Conservation (phyloP, 2,888 invertebrate species). For the Pandemis corylana region DNA sequence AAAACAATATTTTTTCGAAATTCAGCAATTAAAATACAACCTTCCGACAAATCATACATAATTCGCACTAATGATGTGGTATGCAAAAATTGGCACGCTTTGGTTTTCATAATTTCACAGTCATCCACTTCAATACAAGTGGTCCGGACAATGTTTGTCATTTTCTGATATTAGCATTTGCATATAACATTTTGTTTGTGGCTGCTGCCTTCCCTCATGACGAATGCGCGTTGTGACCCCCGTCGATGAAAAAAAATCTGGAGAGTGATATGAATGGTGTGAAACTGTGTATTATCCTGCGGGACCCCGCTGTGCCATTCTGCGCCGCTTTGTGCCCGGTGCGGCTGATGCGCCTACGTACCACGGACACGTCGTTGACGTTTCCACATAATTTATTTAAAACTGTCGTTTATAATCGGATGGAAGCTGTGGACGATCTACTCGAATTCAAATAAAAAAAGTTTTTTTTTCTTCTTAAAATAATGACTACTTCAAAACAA, state of each 20-base stretch:
- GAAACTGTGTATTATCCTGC: constrained; percentile 69
- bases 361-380: constrained; percentile 59
- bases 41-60: too few relatives aligned
- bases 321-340: constrained; percentile 66
- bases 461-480: background rate
- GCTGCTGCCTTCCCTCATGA: constrained; percentile 56
- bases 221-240: constrained; percentile 69
- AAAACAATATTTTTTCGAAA: too few relatives aligned
- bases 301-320: constrained; percentile 73
- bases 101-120: too few relatives aligned
- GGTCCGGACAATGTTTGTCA: constrained; percentile 6
- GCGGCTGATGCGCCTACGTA: constrained; percentile 51
- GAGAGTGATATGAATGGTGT: constrained; percentile 72
- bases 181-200: constrained; percentile 51
- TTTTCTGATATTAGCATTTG: constrained; percentile 51
- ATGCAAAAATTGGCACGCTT: too few relatives aligned
- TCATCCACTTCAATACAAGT: background rate
- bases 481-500: too few relatives aligned
- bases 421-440: background rate
- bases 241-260: constrained; percentile 63
- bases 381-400: constrained; percentile 62
- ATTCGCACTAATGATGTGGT: too few relatives aligned
- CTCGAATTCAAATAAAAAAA: background rate
- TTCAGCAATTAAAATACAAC: too few relatives aligned
- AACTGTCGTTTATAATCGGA: constrained; percentile 14